A percentile compares a stretch with the other conserved stretches of the same genome.
Evolutionary conservation across 2,797 vertebrate genomes (phyloP).

Genomic region (Acipenser oxyrinchus): DNA sequence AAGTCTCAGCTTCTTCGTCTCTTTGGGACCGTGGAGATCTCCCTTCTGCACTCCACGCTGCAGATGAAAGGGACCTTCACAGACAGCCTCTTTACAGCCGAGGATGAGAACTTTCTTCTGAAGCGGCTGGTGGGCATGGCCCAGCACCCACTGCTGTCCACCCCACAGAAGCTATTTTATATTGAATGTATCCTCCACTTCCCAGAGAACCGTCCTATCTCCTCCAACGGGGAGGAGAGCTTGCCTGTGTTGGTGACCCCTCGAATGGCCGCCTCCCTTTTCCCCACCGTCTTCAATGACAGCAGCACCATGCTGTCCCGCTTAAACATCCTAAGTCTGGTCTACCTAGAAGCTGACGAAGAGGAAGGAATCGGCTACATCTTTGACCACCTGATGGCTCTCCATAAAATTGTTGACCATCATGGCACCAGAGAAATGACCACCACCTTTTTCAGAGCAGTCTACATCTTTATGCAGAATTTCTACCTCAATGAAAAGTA

Average conservation of each 20-base stretch:
- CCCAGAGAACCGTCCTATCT: constrained; percentile 78
- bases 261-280: constrained; percentile 51
- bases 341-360: constrained; percentile 62
- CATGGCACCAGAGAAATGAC: constrained; percentile 48
- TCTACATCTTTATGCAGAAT: constrained; percentile 64
- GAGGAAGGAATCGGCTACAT: constrained; percentile 53
- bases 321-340: constrained; percentile 66
- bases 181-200: constrained; percentile 75
- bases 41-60: constrained; percentile 67
- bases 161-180: constrained; percentile 68
- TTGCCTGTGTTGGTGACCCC: constrained; percentile 69
- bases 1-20: constrained; percentile 76
- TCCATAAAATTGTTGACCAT: constrained; percentile 54
- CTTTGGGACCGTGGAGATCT: constrained; percentile 65
- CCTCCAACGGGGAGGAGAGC: constrained; percentile 54
- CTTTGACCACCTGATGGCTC: constrained; percentile 50
- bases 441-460: constrained; percentile 65
- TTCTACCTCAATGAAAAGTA: constrained; percentile 50
- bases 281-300: constrained; percentile 72
- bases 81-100: constrained; percentile 75
- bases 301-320: constrained; percentile 63
- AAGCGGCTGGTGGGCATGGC: constrained; percentile 68
- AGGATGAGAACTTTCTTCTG: constrained; percentile 75
- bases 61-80: constrained; percentile 77
- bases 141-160: constrained; percentile 67